Evolutionary conservation across 2,797 vertebrate genomes (phyloP).

Genomic region (Sebastes diaconus): DNA sequence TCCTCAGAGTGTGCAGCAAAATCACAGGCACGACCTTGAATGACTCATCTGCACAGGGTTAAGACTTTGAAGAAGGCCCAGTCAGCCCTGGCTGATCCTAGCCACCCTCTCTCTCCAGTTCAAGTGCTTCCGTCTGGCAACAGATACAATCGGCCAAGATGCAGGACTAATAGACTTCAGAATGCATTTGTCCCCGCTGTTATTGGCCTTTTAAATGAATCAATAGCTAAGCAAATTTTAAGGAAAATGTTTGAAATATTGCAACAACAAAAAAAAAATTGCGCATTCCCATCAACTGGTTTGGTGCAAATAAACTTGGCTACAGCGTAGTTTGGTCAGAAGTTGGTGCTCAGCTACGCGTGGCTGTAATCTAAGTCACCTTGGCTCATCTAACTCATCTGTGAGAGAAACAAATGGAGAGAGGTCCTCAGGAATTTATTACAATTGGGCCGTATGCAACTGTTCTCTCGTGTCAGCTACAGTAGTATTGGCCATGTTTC

Average conservation of each 20-base stretch:
- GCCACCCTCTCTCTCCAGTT: background rate
- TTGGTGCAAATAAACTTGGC: no score
- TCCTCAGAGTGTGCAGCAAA: background rate
- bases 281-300: no score
- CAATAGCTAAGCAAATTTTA: background rate
- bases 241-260: background rate
- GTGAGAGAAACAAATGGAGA: no score
- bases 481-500: no score
- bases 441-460: no score
- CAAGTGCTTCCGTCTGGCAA: background rate
- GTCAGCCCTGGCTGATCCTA: background rate
- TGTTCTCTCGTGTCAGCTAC: no score
- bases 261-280: no score
- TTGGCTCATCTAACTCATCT: no score
- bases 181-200: background rate
- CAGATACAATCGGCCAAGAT: background rate
- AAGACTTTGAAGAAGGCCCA: background rate
- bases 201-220: background rate
- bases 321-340: no score
- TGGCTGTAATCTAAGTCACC: no score
- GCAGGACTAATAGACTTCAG: background rate
- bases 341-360: no score
- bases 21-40: background rate
- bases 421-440: no score
- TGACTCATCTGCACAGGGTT: background rate